Evolutionary conservation across 2,797 vertebrate species (phyloP).

Genomic region (Brotula barbata): DNA sequence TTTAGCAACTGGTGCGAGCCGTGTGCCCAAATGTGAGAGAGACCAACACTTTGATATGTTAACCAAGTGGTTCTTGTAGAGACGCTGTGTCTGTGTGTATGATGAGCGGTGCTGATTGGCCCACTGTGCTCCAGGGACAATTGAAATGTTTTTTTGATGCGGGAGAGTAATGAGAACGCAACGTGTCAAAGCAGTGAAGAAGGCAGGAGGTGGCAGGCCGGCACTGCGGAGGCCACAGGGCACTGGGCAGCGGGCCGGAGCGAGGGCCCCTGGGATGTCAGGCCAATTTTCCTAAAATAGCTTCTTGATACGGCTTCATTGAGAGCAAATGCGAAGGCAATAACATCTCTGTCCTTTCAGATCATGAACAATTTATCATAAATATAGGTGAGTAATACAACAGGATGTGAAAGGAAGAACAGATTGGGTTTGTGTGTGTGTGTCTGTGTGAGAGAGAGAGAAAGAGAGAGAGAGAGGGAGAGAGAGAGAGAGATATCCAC

Average conservation of each 20-base stretch:
- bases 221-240: constrained; percentile 51
- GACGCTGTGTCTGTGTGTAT: not conserved
- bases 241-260: constrained; percentile 19
- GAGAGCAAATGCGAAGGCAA: constrained; percentile 53
- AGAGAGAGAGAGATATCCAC: no score
- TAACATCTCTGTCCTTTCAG: constrained; percentile 56
- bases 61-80: constrained; percentile 31
- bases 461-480: no score
- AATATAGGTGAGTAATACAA: constrained; percentile 56
- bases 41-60: constrained; percentile 45
- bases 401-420: constrained; percentile 37
- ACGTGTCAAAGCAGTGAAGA: constrained; percentile 48
- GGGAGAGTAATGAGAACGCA: constrained; percentile 61
- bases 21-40: constrained; percentile 44
- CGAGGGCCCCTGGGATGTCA: constrained; percentile 44
- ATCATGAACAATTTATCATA: constrained; percentile 58
- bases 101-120: not conserved
- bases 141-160: constrained; percentile 54
- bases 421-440: constrained; percentile 21
- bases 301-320: constrained; percentile 45
- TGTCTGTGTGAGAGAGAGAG: constrained; percentile 14
- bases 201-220: constrained; percentile 40
- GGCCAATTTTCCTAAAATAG: constrained; percentile 61
- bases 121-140: constrained; percentile 39
- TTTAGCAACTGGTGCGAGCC: constrained; percentile 43